phyloP scores from a whole-genome alignment of 1,140 invertebrate genomes.

The Drosophila albomicans region DNA sequence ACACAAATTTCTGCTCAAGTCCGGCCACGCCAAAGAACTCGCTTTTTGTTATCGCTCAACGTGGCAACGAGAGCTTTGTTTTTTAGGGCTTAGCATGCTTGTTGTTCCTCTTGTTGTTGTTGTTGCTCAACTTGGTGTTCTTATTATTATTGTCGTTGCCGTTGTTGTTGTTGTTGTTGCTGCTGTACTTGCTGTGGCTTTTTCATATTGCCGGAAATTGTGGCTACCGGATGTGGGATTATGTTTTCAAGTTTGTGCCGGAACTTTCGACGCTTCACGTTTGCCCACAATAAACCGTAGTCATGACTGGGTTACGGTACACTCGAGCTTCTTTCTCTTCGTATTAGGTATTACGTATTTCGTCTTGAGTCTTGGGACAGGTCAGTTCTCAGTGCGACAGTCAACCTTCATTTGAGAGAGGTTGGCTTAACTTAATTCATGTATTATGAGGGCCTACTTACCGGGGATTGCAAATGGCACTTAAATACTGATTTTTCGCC shows the following conservation, averaged over 20 bases:
- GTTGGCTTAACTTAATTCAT: constrained; percentile 28
- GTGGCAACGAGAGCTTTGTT: constrained; percentile 41
- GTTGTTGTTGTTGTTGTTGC: constrained; percentile 27
- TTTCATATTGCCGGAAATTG: constrained; percentile 82
- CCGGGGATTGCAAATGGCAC: background rate
- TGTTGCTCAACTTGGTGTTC: constrained; percentile 10
- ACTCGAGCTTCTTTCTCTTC: constrained; percentile 4
- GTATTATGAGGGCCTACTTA: constrained; percentile 8
- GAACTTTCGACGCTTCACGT: constrained; percentile 63
- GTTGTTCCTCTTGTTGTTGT: constrained; percentile 36
- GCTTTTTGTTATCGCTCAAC: constrained; percentile 64
- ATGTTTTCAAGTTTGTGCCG: constrained; percentile 79
- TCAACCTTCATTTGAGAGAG: constrained; percentile 24
- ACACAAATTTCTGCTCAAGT: constrained; percentile 74
- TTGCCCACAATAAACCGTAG: constrained; percentile 33
- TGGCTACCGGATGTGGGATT: constrained; percentile 77
- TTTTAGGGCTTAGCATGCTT: constrained; percentile 51
- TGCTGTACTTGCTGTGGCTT: constrained; percentile 69
- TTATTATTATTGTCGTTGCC: background rate
- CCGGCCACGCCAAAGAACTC: constrained; percentile 55
- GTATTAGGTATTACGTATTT: too few species aligned
- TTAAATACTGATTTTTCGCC: background rate
- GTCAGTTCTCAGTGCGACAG: constrained; percentile 36
- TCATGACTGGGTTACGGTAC: constrained; percentile 48
- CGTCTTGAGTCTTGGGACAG: constrained; percentile 39